A percentile compares a stretch with the other conserved stretches of the same genome.
These are phyloP conservation scores for Cheilosia variabilis DNA, from an alignment of 2,888 invertebrate genomes.

Conservation along the genomic window DNA sequence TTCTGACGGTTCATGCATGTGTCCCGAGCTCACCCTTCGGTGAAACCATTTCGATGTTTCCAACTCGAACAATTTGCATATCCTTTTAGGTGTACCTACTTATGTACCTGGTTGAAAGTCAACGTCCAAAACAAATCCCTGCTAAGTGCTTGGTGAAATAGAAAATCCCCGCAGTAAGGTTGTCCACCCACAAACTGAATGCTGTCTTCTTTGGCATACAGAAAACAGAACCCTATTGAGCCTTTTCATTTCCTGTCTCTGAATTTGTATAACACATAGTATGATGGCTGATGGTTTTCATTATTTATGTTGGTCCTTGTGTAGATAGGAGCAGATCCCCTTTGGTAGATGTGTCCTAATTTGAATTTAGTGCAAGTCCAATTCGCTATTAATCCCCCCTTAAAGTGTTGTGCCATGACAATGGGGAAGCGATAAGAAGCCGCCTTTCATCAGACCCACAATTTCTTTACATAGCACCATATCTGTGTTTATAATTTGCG, in stretches of 20 bases:
- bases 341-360: conserved; percentile 5
- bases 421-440: conserved; percentile 9
- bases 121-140: conserved; percentile 15
- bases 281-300: not conserved
- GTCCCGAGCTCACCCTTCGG: not conserved
- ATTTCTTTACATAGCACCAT: not conserved
- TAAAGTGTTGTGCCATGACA: conserved; percentile 18
- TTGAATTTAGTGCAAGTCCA: conserved; percentile 12
- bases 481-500: conserved; percentile 8
- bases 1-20: too few relatives aligned
- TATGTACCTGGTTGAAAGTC: conserved; percentile 4
- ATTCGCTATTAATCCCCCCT: conserved; percentile 12
- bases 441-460: conserved; percentile 2
- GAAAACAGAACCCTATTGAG: not conserved
- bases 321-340: not conserved
- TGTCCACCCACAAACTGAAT: conserved; percentile 7
- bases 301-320: not conserved
- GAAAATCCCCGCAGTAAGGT: not conserved
- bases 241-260: conserved; percentile 18
- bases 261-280: not conserved
- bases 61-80: conserved; percentile 13
- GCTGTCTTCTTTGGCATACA: not conserved
- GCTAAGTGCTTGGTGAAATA: conserved; percentile 24
- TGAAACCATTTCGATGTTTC: not conserved
- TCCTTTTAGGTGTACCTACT: conserved; percentile 6